Percentiles rank a stretch among this genome's conserved stretches.
These are phyloP conservation scores for Petrocephalus zakoni DNA, from an alignment of 2,113 vertebrate genomes.

Conservation along the genomic window DNA sequence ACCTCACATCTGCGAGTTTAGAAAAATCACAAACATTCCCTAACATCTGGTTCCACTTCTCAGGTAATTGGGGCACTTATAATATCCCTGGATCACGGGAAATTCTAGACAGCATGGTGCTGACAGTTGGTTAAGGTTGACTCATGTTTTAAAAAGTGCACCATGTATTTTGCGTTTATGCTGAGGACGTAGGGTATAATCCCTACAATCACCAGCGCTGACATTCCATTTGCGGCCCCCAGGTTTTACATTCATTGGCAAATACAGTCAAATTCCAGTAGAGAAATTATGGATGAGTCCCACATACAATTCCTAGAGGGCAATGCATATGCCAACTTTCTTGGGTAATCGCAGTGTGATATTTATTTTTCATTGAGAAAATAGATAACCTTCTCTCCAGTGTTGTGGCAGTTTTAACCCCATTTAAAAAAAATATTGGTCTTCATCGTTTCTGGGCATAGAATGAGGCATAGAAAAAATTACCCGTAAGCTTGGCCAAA, in stretches of 20 bases:
- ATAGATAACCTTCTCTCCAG: background rate
- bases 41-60: conserved; percentile 13
- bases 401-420: background rate
- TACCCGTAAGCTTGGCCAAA: background rate
- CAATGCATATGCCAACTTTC: background rate
- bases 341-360: background rate
- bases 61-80: background rate
- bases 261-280: background rate
- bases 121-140: background rate
- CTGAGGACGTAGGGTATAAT: background rate
- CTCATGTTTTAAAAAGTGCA: background rate
- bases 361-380: conserved; percentile 1
- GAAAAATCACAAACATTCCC: background rate
- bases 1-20: conserved; percentile 9
- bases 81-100: background rate
- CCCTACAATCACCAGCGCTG: background rate
- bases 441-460: background rate
- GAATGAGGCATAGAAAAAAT: background rate
- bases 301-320: background rate
- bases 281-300: background rate
- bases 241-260: background rate
- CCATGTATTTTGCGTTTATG: background rate
- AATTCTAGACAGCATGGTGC: conserved; percentile 1
- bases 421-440: background rate
- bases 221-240: background rate